Conservation (phyloP, 2,113 vertebrate species). For the Chinchilla lanigera region DNA sequence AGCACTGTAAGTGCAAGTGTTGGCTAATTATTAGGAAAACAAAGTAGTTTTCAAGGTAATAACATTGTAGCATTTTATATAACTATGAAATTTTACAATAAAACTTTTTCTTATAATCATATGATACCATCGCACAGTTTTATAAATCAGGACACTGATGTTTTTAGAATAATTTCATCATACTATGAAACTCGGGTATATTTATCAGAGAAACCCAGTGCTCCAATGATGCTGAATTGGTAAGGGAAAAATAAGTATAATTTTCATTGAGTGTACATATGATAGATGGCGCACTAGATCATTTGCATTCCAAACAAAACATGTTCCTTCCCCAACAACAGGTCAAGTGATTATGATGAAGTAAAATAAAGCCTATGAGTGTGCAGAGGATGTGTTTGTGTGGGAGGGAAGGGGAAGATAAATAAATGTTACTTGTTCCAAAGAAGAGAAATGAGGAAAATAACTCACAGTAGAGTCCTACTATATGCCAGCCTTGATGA, state of each 20-base stretch:
- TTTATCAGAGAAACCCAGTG: not conserved
- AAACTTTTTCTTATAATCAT: slow-evolving; percentile 27
- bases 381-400: not conserved
- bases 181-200: slow-evolving; percentile 33
- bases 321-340: slow-evolving; percentile 21
- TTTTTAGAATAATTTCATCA: slow-evolving; percentile 51
- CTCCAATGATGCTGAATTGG: slow-evolving; percentile 9
- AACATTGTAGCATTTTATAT: slow-evolving; percentile 43
- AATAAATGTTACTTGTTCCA: slow-evolving; percentile 57
- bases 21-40: slow-evolving; percentile 73
- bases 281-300: not conserved
- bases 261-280: slow-evolving; percentile 17
- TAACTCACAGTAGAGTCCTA: slow-evolving; percentile 62
- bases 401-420: not conserved
- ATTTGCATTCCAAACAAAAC: slow-evolving; percentile 52
- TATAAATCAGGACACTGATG: slow-evolving; percentile 43
- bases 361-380: slow-evolving; percentile 27
- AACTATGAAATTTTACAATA: slow-evolving; percentile 57
- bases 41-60: slow-evolving; percentile 69
- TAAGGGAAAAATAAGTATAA: not conserved
- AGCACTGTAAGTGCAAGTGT: slow-evolving; percentile 45
- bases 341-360: slow-evolving; percentile 67
- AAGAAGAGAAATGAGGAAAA: slow-evolving; percentile 71
- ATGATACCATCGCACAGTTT: slow-evolving; percentile 33
- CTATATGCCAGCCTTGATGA: not conserved